A percentile compares a stretch with the other conserved stretches of the same genome.
Conservation (phyloP, 1,140 invertebrate species). For the Sitobion miscanthi region DNA sequence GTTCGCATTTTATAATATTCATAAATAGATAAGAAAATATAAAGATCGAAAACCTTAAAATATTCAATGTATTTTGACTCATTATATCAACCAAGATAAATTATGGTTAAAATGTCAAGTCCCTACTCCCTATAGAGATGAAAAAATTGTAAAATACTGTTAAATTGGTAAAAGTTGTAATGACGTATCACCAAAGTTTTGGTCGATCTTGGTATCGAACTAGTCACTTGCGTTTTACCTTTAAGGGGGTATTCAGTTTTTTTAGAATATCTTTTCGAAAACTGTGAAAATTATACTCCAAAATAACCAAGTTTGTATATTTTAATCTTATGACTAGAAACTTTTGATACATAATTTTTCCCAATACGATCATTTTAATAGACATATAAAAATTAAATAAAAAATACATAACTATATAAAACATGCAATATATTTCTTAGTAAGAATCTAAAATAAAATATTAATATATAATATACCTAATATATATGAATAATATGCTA, state of each 20-base stretch:
- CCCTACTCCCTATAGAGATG: rapidly evolving
- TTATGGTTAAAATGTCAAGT: neutral
- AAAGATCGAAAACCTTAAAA: neutral
- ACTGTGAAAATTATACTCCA: neutral
- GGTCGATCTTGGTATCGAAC: too few species aligned
- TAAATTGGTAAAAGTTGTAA: neutral
- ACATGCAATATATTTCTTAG: neutral
- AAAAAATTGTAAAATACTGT: neutral
- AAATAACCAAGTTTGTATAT: neutral
- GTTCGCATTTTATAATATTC: neutral
- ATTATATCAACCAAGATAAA: neutral
- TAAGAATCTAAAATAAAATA: neutral
- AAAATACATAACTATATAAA: neutral
- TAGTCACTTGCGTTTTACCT: neutral
- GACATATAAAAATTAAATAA: neutral
- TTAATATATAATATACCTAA: neutral
- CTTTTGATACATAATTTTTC: neutral
- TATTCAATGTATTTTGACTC: neutral
- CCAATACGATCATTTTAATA: neutral
- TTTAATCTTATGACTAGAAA: neutral
- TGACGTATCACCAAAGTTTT: neutral
- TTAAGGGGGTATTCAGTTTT: neutral
- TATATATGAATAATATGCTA: neutral
- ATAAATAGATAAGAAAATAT: neutral
- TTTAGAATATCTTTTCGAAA: neutral